Evolutionary conservation across 2,113 vertebrate genomes (phyloP).

Genomic region (Microcebus griseorufus): DNA sequence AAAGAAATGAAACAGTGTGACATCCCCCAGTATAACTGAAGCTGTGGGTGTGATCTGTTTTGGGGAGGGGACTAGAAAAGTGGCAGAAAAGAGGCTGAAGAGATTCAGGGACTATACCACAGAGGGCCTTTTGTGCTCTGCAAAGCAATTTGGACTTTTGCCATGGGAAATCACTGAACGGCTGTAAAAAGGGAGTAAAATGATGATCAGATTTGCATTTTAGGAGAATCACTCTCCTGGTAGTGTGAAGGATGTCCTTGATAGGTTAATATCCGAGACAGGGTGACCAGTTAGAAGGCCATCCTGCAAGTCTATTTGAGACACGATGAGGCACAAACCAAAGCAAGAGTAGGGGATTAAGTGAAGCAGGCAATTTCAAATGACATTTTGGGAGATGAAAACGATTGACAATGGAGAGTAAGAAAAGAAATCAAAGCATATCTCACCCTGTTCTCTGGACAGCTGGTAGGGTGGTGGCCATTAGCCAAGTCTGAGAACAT

Average conservation of each 20-base stretch:
- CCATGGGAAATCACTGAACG: conserved; percentile 73
- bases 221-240: conserved; percentile 65
- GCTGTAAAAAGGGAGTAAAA: conserved; percentile 70
- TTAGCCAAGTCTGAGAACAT: background rate
- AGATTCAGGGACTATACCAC: conserved; percentile 24
- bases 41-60: background rate
- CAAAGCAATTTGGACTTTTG: conserved; percentile 70
- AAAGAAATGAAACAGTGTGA: background rate
- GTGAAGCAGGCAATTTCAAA: background rate
- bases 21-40: background rate
- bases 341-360: background rate
- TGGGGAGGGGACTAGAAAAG: background rate
- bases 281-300: background rate
- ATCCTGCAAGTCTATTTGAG: background rate
- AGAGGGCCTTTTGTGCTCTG: conserved; percentile 60
- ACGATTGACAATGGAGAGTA: background rate
- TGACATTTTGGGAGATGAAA: background rate
- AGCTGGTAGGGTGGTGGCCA: background rate
- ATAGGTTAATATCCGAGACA: background rate
- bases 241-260: conserved; percentile 68
- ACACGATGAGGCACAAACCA: background rate
- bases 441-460: background rate
- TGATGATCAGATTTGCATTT: conserved; percentile 76
- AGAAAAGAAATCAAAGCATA: background rate
- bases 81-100: conserved; percentile 52